Percentiles rank a stretch among this genome's conserved stretches.
Evolutionary conservation across 2,888 invertebrate genomes (phyloP).

Genomic region (Diarsia rubi): DNA sequence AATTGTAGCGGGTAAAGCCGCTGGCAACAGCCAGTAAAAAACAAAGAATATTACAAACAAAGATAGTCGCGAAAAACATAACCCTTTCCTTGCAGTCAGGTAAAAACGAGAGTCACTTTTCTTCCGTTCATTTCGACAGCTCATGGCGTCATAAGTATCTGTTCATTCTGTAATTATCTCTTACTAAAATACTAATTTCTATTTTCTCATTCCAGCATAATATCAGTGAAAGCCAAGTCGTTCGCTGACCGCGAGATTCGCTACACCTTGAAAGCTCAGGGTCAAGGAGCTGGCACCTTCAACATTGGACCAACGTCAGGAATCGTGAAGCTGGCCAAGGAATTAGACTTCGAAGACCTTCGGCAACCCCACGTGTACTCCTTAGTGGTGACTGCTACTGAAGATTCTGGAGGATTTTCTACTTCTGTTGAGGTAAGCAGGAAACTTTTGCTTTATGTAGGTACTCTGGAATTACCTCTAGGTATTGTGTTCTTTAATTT

Average conservation of each 20-base stretch:
- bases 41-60: no score
- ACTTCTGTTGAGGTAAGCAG: conserved; percentile 96
- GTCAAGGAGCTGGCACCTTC: conserved; percentile 98
- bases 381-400: conserved; percentile 97
- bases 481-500: neutral
- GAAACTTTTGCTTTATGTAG: neutral
- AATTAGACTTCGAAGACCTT: conserved; percentile 98
- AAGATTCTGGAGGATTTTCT: conserved; percentile 99
- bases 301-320: conserved; percentile 98
- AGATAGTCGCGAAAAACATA: no score
- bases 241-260: conserved; percentile 99
- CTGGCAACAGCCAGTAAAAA: no score
- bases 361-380: conserved; percentile 98
- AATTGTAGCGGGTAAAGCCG: no score
- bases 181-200: conserved; percentile 12
- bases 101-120: neutral
- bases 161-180: neutral
- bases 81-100: no score
- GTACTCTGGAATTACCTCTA: neutral
- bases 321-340: conserved; percentile 98
- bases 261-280: conserved; percentile 98
- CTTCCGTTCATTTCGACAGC: neutral
- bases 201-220: conserved; percentile 94
- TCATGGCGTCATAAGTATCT: neutral
- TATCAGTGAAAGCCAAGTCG: conserved; percentile 99